A percentile compares a stretch with the other conserved stretches of the same genome.
Conservation (phyloP, 2,113 vertebrate species). For the Menura novaehollandiae region DNA sequence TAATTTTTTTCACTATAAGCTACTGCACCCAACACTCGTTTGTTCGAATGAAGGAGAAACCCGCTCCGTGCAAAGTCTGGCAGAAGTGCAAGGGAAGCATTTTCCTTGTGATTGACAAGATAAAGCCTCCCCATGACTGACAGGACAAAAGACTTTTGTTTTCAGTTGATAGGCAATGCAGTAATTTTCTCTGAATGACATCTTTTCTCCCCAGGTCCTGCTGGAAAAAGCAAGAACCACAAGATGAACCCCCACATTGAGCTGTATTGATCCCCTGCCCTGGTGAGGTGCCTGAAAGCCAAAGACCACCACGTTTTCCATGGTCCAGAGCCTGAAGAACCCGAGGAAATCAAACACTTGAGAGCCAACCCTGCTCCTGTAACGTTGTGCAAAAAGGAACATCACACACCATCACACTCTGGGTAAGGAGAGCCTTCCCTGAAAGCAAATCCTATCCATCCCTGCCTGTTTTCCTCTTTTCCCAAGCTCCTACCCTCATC, state of each 20-base stretch:
- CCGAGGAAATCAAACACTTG: neutral
- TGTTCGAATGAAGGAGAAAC: neutral
- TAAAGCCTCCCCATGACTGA: constrained; percentile 30
- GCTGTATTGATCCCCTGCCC: neutral
- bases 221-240: neutral
- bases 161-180: constrained; percentile 7
- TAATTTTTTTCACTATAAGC: neutral
- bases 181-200: neutral
- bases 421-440: neutral
- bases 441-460: neutral
- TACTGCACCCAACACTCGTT: neutral
- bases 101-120: constrained; percentile 4
- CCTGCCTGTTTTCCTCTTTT: neutral
- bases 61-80: neutral
- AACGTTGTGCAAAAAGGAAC: neutral
- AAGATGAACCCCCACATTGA: neutral
- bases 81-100: neutral
- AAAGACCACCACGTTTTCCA: fast-evolving
- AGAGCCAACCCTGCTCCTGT: neutral
- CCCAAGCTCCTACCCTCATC: neutral
- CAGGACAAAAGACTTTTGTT: constrained; percentile 59
- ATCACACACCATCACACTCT: fast-evolving
- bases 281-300: neutral
- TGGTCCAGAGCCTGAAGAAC: neutral
- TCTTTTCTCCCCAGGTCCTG: neutral